Evolutionary conservation across 2,113 vertebrate species (phyloP).

Genomic region (Seriola rivoliana): DNA sequence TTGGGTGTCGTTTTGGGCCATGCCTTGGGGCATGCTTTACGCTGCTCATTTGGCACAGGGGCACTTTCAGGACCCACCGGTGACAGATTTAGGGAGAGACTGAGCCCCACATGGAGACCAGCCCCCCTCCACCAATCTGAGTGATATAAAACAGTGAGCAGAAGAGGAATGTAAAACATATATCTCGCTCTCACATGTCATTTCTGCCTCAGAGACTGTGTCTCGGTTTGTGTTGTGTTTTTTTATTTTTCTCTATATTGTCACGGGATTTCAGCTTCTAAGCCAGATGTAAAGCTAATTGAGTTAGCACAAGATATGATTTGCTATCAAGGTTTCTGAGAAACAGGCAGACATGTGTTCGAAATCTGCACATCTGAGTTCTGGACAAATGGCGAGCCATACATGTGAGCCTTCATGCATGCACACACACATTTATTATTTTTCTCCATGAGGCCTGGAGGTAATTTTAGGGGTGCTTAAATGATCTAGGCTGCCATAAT

Average conservation of each 20-base stretch:
- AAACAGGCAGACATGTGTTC: slow-evolving; percentile 66
- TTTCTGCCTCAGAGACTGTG: slow-evolving; percentile 35
- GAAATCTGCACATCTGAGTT: slow-evolving; percentile 72
- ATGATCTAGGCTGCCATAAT: slow-evolving; percentile 73
- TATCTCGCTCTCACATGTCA: slow-evolving; percentile 14
- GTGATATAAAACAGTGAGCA: slow-evolving; percentile 62
- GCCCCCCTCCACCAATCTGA: slow-evolving; percentile 38
- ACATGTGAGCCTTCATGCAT: slow-evolving; percentile 51
- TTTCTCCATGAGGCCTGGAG: slow-evolving; percentile 60
- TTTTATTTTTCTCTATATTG: slow-evolving; percentile 41
- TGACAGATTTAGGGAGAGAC: slow-evolving; percentile 70
- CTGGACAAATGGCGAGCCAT: slow-evolving; percentile 46
- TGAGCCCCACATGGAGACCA: slow-evolving; percentile 42
- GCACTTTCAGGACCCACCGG: slow-evolving; percentile 66
- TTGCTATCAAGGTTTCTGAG: slow-evolving; percentile 55
- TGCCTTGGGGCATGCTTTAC: slow-evolving; percentile 72
- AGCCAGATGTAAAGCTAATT: slow-evolving; percentile 67
- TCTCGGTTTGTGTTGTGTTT: slow-evolving; percentile 48
- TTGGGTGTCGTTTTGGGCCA: slow-evolving; percentile 72
- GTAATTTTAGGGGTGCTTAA: slow-evolving; percentile 68
- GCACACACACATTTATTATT: slow-evolving; percentile 54
- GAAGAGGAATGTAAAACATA: slow-evolving; percentile 48
- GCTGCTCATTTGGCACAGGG: slow-evolving; percentile 74
- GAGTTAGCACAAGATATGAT: slow-evolving; percentile 52
- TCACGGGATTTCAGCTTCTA: slow-evolving; percentile 19